These are phyloP conservation scores for Desmodus rotundus DNA, from an alignment of 2,113 vertebrate genomes.

Conservation along the genomic window DNA sequence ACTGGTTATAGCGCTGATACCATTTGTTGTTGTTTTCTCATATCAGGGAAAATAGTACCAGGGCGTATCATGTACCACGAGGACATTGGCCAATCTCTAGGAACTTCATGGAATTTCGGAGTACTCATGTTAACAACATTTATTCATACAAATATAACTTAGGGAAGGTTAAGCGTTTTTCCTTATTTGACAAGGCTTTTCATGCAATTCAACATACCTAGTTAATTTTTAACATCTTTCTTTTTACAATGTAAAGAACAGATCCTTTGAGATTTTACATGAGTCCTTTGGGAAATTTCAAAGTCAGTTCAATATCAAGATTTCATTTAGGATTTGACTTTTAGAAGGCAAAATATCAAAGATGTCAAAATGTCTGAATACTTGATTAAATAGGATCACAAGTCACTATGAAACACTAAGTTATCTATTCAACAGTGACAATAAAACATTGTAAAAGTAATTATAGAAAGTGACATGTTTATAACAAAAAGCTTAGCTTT, in stretches of 20 bases:
- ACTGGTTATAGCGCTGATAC: neutral
- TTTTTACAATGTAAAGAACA: neutral
- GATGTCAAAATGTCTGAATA: neutral
- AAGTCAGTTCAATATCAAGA: constrained; percentile 18
- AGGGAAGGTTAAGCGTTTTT: neutral
- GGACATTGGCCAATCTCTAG: neutral
- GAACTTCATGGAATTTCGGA: neutral
- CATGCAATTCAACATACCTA: neutral
- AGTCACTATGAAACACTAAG: neutral
- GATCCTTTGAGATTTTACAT: neutral
- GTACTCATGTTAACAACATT: neutral
- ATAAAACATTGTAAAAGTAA: neutral
- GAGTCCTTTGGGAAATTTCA: neutral
- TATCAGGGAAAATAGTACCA: neutral
- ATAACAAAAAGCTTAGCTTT: neutral
- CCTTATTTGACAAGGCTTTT: neutral
- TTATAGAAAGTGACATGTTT: neutral
- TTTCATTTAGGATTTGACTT: constrained; percentile 7
- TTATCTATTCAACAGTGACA: neutral
- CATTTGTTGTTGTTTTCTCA: neutral
- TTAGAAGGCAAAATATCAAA: constrained; percentile 1
- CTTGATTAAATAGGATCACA: neutral
- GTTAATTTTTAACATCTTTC: constrained; percentile 40
- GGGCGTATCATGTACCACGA: neutral
- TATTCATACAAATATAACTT: neutral